A percentile compares a stretch with the other conserved stretches of the same genome.
Evolutionary conservation across 2,888 invertebrate species (phyloP).

Genomic region (Amblyjoppa fuscipennis): DNA sequence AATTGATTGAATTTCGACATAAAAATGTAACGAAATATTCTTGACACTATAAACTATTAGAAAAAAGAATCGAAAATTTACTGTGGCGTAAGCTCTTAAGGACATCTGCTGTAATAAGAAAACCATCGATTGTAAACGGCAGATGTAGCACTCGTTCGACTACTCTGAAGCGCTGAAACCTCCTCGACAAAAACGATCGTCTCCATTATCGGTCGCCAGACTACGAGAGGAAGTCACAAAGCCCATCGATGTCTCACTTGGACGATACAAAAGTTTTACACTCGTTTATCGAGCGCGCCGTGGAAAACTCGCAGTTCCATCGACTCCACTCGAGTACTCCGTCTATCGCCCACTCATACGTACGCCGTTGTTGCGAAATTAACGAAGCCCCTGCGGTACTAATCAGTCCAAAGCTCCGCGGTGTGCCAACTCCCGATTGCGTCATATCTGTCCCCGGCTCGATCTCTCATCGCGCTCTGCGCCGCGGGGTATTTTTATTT

Average conservation of each 20-base stretch:
- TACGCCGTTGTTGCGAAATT: conserved; percentile 50
- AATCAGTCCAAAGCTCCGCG: conserved; percentile 57
- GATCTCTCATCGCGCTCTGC: conserved; percentile 27
- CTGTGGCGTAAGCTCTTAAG: no score
- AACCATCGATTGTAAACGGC: no score
- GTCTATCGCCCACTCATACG: background rate
- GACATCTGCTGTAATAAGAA: no score
- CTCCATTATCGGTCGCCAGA: no score
- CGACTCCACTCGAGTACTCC: conserved; percentile 10
- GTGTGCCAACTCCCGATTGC: conserved; percentile 53
- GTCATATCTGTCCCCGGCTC: conserved; percentile 30
- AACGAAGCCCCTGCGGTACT: conserved; percentile 62
- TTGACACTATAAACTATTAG: no score
- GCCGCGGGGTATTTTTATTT: background rate
- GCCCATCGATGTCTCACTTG: background rate
- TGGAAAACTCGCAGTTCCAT: background rate
- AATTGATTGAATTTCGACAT: no score
- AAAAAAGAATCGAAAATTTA: no score
- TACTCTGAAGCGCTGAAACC: no score
- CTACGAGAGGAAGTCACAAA: no score
- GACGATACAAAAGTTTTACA: conserved; percentile 5
- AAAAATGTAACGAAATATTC: no score
- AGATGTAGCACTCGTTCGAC: no score
- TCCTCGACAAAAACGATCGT: no score
- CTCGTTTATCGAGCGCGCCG: conserved; percentile 13